A percentile compares a stretch with the other conserved stretches of the same genome.
phyloP scores from a whole-genome alignment of 2,113 vertebrate genomes.

The Sander vitreus region DNA sequence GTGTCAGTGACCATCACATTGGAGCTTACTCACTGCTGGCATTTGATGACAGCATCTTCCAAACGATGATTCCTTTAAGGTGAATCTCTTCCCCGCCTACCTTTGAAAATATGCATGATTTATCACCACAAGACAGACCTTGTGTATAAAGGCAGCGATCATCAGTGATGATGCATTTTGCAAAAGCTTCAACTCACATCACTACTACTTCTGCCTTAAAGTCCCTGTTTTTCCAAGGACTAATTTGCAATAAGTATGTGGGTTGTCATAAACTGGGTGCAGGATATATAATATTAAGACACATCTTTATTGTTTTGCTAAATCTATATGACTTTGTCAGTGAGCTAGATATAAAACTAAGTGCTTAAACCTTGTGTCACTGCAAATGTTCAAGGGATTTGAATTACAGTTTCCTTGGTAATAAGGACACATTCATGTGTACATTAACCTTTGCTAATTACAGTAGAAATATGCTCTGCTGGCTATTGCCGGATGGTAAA shows the following conservation, averaged over 20 bases:
- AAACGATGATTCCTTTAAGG: constrained; percentile 36
- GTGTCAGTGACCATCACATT: constrained; percentile 24
- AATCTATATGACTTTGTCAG: neutral
- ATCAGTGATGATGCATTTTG: constrained; percentile 28
- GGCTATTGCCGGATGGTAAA: neutral
- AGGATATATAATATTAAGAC: neutral
- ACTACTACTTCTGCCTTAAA: neutral
- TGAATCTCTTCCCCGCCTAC: constrained; percentile 35
- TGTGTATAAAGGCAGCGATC: constrained; percentile 31
- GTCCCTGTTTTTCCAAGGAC: neutral
- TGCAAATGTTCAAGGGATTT: neutral
- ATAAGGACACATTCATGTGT: neutral
- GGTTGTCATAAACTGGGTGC: neutral
- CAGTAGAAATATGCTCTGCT: neutral
- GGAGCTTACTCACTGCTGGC: constrained; percentile 20
- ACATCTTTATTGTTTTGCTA: neutral
- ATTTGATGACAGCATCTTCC: constrained; percentile 36
- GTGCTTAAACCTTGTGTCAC: neutral
- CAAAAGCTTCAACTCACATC: constrained; percentile 14
- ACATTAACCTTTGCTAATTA: constrained; percentile 2
- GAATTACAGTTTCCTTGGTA: neutral
- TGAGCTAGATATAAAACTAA: neutral
- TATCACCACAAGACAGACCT: constrained; percentile 20
- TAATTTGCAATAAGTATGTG: neutral
- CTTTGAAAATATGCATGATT: constrained; percentile 35